Conservation (phyloP, 2,888 invertebrate genomes). For the Ennomos fuscantarius region DNA sequence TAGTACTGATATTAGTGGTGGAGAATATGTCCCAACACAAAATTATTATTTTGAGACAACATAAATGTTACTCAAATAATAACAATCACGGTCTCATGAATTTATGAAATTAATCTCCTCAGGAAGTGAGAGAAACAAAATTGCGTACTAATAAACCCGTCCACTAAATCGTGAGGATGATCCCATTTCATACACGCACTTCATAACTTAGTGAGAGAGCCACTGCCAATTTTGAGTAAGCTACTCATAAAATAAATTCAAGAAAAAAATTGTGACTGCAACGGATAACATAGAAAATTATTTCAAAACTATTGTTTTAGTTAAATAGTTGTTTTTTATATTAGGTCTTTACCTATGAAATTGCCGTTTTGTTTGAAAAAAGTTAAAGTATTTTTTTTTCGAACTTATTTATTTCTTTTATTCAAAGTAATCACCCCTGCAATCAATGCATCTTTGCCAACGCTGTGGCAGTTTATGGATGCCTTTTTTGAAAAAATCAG, state of each 20-base stretch:
- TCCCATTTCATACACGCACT: conserved; percentile 63
- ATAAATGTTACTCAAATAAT: conserved; percentile 30
- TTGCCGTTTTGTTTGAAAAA: too few relatives aligned
- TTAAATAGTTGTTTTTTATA: too few relatives aligned
- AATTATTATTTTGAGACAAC: conserved; percentile 14
- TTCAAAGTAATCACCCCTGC: too few relatives aligned
- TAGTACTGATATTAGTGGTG: not conserved
- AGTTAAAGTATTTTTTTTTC: too few relatives aligned
- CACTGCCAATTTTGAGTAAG: not conserved
- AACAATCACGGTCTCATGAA: conserved; percentile 32
- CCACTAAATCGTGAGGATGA: conserved; percentile 62
- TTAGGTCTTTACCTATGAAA: too few relatives aligned
- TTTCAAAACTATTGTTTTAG: too few relatives aligned
- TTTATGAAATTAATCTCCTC: conserved; percentile 33
- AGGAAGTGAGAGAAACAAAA: conserved; percentile 47
- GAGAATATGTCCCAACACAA: conserved; percentile 4
- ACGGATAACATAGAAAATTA: too few relatives aligned
- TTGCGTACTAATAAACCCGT: conserved; percentile 59
- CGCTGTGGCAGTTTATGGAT: too few relatives aligned
- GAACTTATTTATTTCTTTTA: too few relatives aligned
- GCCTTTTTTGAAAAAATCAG: too few relatives aligned
- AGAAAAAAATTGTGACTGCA: too few relatives aligned
- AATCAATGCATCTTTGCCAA: too few relatives aligned
- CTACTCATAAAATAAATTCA: not conserved
- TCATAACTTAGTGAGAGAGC: conserved; percentile 55